These are phyloP conservation scores for Phyllotis vaccarum DNA, from an alignment of 2,797 vertebrate genomes.

Conservation along the genomic window DNA sequence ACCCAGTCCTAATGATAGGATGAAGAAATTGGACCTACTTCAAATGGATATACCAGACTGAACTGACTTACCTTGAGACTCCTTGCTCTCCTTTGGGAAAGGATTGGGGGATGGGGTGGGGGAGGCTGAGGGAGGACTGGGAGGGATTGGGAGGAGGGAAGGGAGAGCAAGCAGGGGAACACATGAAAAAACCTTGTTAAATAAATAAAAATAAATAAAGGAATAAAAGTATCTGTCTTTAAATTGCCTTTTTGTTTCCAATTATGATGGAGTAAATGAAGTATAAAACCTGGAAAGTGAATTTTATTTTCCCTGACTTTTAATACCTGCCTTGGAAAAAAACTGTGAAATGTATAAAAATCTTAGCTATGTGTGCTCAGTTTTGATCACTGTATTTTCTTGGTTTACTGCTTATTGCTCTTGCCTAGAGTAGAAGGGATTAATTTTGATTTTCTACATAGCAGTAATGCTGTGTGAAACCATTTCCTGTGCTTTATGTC, in stretches of 20 bases:
- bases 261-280: constrained; percentile 32
- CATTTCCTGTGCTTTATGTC: constrained; percentile 34
- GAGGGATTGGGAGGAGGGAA: too few relatives aligned
- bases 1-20: too few relatives aligned
- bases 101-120: too few relatives aligned
- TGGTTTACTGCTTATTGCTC: constrained; percentile 49
- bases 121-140: too few relatives aligned
- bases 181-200: too few relatives aligned
- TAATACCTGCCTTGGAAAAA: constrained; percentile 28
- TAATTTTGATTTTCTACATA: constrained; percentile 46
- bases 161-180: too few relatives aligned
- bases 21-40: too few relatives aligned
- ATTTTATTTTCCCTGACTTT: constrained; percentile 57
- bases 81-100: too few relatives aligned
- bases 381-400: constrained; percentile 61
- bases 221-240: neutral
- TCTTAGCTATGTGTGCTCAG: constrained; percentile 25
- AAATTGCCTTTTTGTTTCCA: constrained; percentile 9
- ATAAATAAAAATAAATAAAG: too few relatives aligned
- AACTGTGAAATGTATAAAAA: constrained; percentile 45
- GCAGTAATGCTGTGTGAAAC: constrained; percentile 9
- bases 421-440: constrained; percentile 39
- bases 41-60: too few relatives aligned
- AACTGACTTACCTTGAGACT: too few relatives aligned
- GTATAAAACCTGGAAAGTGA: constrained; percentile 33